These are phyloP conservation scores for Microcebus murinus DNA, from an alignment of 2,113 vertebrate genomes.

Conservation along the genomic window DNA sequence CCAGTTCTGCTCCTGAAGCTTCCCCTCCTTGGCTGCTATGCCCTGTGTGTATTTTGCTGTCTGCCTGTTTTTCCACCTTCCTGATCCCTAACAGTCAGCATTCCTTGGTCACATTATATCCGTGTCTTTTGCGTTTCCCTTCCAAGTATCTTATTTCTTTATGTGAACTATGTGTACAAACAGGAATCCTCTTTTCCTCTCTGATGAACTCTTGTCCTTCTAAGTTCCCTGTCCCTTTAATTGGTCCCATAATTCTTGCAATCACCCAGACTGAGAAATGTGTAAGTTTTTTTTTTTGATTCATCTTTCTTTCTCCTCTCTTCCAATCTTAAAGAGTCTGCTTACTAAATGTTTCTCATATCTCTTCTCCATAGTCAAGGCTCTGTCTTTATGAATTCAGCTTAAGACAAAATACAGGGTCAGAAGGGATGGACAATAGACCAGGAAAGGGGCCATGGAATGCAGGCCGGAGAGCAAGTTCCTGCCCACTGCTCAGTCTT, in stretches of 20 bases:
- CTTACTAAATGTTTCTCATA: neutral
- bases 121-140: neutral
- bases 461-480: neutral
- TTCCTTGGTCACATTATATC: neutral
- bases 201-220: neutral
- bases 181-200: too few species aligned
- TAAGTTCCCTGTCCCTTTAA: neutral
- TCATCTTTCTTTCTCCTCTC: neutral
- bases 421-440: neutral
- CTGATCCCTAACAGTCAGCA: neutral
- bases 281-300: too few species aligned
- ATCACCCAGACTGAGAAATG: neutral
- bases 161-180: neutral
- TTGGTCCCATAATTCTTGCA: fast-evolving
- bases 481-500: neutral
- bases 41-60: neutral
- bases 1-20: too few species aligned
- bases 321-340: neutral
- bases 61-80: neutral
- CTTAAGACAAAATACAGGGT: neutral
- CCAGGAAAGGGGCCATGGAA: neutral
- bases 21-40: too few species aligned
- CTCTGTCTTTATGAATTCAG: neutral
- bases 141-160: neutral
- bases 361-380: neutral